Evolutionary conservation across 92 coral and sea anemone genomes (phyloP).

Genomic region (Parazoanthus atlanticus): DNA sequence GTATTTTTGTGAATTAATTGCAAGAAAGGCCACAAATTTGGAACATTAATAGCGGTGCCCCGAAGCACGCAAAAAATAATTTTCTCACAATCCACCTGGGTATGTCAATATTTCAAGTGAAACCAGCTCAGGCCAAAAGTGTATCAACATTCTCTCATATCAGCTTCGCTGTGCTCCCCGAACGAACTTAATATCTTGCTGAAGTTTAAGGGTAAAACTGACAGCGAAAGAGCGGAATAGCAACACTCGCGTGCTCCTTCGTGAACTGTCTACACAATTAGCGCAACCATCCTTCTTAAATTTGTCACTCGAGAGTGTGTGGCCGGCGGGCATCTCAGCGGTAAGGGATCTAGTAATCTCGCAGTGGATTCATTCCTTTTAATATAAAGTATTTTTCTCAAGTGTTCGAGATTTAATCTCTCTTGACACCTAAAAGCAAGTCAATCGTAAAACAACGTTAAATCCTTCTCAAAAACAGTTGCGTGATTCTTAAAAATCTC

Average conservation of each 20-base stretch:
- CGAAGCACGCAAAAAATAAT: conserved; percentile 36
- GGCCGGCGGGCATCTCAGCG: conserved; percentile 44
- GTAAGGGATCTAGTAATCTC: conserved; percentile 17
- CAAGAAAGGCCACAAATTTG: conserved; percentile 43
- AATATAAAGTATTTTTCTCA: conserved; percentile 40
- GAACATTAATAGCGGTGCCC: conserved; percentile 50
- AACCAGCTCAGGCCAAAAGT: neutral
- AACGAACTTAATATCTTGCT: neutral
- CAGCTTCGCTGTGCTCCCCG: neutral
- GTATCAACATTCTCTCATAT: conserved; percentile 2
- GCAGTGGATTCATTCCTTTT: conserved; percentile 14
- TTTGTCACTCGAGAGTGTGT: conserved; percentile 24
- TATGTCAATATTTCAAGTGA: neutral
- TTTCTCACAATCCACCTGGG: conserved; percentile 25
- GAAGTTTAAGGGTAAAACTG: neutral
- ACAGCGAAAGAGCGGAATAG: neutral
- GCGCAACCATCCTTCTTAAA: conserved; percentile 37
- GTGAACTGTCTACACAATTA: conserved; percentile 31
- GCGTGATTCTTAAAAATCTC: conserved; percentile 44
- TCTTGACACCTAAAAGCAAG: conserved; percentile 34
- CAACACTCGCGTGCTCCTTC: conserved; percentile 24
- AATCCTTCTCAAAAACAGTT: conserved; percentile 27
- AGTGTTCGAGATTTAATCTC: conserved; percentile 40
- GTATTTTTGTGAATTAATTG: conserved; percentile 23
- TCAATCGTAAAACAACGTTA: conserved; percentile 35